phyloP scores from a whole-genome alignment of 2,888 invertebrate species.

The Pharmacophagus antenor region DNA sequence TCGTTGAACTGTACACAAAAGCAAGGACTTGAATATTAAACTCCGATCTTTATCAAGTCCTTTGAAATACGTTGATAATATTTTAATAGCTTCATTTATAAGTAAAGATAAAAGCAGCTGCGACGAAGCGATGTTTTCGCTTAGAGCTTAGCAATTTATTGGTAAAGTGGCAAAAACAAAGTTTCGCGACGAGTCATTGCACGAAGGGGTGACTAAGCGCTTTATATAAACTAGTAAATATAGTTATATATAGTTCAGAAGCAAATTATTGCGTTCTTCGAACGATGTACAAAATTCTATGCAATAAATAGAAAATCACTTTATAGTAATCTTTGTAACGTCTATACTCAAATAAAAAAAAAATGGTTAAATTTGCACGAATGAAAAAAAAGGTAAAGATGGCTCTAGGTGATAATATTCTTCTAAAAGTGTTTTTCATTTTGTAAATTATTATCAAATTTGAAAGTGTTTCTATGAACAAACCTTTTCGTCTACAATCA shows the following conservation, averaged over 20 bases:
- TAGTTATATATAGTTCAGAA: slow-evolving; percentile 1
- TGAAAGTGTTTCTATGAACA: too few species aligned
- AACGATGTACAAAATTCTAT: neutral
- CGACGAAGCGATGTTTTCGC: slow-evolving; percentile 1
- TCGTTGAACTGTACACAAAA: neutral
- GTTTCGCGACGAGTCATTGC: slow-evolving; percentile 10
- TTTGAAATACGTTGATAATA: neutral
- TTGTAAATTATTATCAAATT: too few species aligned
- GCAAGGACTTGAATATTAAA: neutral
- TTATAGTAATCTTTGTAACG: neutral
- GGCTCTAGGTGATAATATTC: too few species aligned
- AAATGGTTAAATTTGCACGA: neutral
- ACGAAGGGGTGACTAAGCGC: neutral
- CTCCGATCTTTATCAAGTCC: neutral
- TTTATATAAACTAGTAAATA: slow-evolving; percentile 1
- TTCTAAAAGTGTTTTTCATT: too few species aligned
- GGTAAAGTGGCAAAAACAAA: slow-evolving; percentile 13
- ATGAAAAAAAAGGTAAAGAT: too few species aligned
- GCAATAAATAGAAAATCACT: neutral
- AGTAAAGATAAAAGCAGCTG: slow-evolving; percentile 3
- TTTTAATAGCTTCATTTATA: neutral
- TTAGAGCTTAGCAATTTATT: slow-evolving; percentile 13
- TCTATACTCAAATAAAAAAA: neutral
- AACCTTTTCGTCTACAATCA: too few species aligned
- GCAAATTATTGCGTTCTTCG: neutral